Percentiles rank a stretch among this genome's conserved stretches.
Evolutionary conservation across 2,888 invertebrate genomes (phyloP).

Genomic region (Erebia ligea): DNA sequence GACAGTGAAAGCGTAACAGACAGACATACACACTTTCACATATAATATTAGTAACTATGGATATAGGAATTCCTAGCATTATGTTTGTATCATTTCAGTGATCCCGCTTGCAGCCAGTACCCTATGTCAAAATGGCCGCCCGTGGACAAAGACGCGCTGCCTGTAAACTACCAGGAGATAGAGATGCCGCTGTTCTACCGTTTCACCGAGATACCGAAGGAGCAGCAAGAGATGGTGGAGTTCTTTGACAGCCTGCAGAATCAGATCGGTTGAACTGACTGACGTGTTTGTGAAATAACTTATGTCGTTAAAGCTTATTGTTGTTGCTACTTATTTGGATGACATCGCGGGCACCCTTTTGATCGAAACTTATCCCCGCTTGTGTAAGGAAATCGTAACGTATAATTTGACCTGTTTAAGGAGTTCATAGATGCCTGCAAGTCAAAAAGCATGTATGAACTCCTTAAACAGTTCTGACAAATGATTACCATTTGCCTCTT

Average conservation of each 20-base stretch:
- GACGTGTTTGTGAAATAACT: conserved; percentile 14
- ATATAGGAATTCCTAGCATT: no score
- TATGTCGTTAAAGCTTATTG: neutral
- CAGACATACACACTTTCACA: no score
- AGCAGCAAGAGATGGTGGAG: conserved; percentile 49
- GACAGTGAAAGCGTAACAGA: no score
- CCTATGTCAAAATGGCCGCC: conserved; percentile 52
- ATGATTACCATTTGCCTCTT: no score
- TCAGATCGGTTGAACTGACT: conserved; percentile 38
- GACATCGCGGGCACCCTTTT: neutral
- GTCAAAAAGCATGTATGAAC: no score
- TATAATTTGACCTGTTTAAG: no score
- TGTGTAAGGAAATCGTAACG: no score
- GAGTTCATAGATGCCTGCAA: no score
- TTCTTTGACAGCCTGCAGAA: conserved; percentile 56
- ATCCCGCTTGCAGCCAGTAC: conserved; percentile 52
- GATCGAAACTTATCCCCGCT: neutral
- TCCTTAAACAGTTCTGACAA: no score
- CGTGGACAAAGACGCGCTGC: conserved; percentile 39
- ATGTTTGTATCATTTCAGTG: conserved; percentile 49
- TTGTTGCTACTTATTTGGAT: neutral
- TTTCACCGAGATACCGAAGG: conserved; percentile 43
- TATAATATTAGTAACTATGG: no score
- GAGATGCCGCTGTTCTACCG: conserved; percentile 44
- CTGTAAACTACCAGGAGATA: conserved; percentile 53